phyloP scores from a whole-genome alignment of 2,888 invertebrate genomes.

The Seira ritae region DNA sequence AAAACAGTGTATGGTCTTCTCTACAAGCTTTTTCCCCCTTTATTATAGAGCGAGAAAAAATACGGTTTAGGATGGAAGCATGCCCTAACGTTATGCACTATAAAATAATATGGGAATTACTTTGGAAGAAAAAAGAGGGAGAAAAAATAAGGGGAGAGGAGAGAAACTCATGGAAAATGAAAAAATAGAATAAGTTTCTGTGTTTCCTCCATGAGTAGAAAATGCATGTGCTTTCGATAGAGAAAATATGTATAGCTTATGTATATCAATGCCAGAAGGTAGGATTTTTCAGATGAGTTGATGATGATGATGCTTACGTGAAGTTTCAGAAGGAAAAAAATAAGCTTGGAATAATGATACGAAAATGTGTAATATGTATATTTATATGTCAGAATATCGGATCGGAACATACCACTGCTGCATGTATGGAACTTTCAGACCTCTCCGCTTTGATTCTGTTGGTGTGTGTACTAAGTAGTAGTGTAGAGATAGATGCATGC shows the following conservation, averaged over 20 bases:
- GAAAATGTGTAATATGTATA: not conserved
- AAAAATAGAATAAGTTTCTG: not conserved
- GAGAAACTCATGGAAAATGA: conserved; percentile 15
- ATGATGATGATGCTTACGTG: conserved; percentile 42
- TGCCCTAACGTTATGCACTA: not conserved
- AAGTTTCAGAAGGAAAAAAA: conserved; percentile 11
- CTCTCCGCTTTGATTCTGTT: too few species aligned
- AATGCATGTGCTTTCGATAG: not conserved
- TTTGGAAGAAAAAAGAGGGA: not conserved
- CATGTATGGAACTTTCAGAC: too few species aligned
- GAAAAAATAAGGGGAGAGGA: conserved; percentile 21
- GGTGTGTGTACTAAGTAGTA: too few species aligned
- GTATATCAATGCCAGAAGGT: not conserved
- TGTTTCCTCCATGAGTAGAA: too few species aligned
- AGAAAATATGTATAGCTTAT: not conserved
- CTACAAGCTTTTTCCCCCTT: too few species aligned
- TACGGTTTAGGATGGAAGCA: too few species aligned
- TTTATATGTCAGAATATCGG: too few species aligned
- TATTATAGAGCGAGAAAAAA: too few species aligned
- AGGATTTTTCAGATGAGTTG: conserved; percentile 1
- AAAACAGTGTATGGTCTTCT: not conserved
- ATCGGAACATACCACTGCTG: too few species aligned
- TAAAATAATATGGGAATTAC: conserved; percentile 30
- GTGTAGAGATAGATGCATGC: too few species aligned
- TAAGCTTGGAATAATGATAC: conserved; percentile 43